A percentile compares a stretch with the other conserved stretches of the same genome.
These are phyloP conservation scores for Trochalopteron elliotii DNA, from an alignment of 2,113 vertebrate species.

Conservation along the genomic window DNA sequence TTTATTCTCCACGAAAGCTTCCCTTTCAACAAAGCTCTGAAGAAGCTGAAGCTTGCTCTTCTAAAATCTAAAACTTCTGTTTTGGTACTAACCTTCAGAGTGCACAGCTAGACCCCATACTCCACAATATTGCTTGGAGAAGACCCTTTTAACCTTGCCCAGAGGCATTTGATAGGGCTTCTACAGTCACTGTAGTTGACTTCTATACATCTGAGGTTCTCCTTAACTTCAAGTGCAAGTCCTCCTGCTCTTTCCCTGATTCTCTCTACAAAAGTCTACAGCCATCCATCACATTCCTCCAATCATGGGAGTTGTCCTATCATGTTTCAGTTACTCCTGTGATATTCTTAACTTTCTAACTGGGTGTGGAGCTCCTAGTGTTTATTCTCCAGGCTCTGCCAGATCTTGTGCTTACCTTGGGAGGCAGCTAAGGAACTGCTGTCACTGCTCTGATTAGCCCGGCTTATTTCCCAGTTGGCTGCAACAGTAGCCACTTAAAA, in stretches of 20 bases:
- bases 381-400: background rate
- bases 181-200: background rate
- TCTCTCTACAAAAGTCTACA: background rate
- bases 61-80: background rate
- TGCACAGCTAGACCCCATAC: background rate
- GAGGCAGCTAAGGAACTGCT: background rate
- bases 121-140: background rate
- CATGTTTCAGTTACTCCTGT: background rate
- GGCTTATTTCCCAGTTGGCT: background rate
- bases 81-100: background rate
- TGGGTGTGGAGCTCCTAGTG: fast-evolving
- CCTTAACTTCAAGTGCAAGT: background rate
- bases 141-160: background rate
- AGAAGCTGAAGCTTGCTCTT: background rate
- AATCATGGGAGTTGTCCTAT: background rate
- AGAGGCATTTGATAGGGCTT: background rate
- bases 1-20: background rate
- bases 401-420: background rate
- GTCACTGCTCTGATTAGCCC: background rate
- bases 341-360: background rate
- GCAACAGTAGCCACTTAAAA: background rate
- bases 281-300: background rate
- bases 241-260: no score
- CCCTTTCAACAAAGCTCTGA: background rate
- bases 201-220: background rate